Percentiles rank a stretch among this genome's conserved stretches.
Conservation (phyloP, 2,888 invertebrate genomes). For the Petrophora chlorosata region DNA sequence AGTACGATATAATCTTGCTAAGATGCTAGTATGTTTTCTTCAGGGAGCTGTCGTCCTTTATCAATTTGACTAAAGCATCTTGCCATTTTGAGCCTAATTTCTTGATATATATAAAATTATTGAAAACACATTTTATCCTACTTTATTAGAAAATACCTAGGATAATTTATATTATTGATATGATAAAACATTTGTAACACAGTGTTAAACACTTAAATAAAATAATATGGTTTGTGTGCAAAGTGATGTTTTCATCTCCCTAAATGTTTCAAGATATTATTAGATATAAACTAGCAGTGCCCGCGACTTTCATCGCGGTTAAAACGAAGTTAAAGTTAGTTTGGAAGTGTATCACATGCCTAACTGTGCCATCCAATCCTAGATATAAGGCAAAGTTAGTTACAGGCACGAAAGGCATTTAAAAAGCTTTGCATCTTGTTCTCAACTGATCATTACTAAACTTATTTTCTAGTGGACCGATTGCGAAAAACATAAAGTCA, state of each 20-base stretch:
- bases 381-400: too few relatives aligned
- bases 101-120: constrained; percentile 11
- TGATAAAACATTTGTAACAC: constrained; percentile 25
- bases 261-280: too few relatives aligned
- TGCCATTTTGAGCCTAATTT: constrained; percentile 28
- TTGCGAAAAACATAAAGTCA: too few relatives aligned
- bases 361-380: too few relatives aligned
- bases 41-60: neutral
- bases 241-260: constrained; percentile 12
- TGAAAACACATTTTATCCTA: constrained; percentile 15
- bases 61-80: constrained; percentile 15
- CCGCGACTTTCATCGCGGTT: too few relatives aligned
- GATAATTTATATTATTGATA: constrained; percentile 5
- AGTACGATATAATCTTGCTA: neutral
- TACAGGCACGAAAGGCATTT: too few relatives aligned
- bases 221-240: constrained; percentile 47
- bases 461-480: too few relatives aligned
- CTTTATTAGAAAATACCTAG: constrained; percentile 8
- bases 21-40: constrained; percentile 8
- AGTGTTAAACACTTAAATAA: constrained; percentile 48
- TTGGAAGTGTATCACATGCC: too few relatives aligned
- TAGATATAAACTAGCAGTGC: too few relatives aligned
- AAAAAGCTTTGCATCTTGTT: too few relatives aligned
- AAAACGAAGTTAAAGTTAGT: too few relatives aligned
- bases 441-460: too few relatives aligned